Conservation (phyloP, 2,113 vertebrate genomes). For the Hemichromis elongatus region DNA sequence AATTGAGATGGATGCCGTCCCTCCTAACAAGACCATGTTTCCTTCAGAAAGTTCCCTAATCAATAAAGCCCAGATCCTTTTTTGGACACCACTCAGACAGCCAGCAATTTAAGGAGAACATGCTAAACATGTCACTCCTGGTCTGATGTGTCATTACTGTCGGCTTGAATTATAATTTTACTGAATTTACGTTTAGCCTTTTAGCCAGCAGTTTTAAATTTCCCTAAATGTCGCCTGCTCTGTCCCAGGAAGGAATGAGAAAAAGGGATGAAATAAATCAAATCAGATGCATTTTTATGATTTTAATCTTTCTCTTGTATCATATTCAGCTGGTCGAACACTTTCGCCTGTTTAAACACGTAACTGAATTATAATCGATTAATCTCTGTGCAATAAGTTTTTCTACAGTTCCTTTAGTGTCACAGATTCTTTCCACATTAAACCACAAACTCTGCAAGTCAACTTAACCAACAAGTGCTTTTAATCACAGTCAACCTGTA, state of each 20-base stretch:
- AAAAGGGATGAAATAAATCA: neutral
- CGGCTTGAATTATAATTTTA: accelerated
- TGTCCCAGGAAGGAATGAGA: accelerated
- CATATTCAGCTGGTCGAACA: accelerated
- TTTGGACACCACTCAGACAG: neutral
- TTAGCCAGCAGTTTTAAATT: accelerated
- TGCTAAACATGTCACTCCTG: neutral
- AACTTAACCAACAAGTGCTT: neutral
- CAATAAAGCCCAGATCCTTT: accelerated
- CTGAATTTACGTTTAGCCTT: neutral
- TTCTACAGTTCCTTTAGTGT: neutral
- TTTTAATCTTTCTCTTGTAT: neutral
- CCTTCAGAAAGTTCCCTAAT: neutral
- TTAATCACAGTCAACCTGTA: neutral
- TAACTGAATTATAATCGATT: accelerated
- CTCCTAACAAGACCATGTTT: neutral
- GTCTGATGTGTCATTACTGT: accelerated
- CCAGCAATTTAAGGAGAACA: accelerated
- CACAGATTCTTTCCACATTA: neutral
- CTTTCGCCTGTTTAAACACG: neutral
- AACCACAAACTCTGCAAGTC: neutral
- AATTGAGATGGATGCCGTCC: accelerated
- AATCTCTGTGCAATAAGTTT: neutral
- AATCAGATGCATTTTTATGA: neutral
- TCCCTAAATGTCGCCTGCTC: accelerated